A percentile compares a stretch with the other conserved stretches of the same genome.
phyloP scores from a whole-genome alignment of 1,140 invertebrate genomes.

The Zaprionus taronus region DNA sequence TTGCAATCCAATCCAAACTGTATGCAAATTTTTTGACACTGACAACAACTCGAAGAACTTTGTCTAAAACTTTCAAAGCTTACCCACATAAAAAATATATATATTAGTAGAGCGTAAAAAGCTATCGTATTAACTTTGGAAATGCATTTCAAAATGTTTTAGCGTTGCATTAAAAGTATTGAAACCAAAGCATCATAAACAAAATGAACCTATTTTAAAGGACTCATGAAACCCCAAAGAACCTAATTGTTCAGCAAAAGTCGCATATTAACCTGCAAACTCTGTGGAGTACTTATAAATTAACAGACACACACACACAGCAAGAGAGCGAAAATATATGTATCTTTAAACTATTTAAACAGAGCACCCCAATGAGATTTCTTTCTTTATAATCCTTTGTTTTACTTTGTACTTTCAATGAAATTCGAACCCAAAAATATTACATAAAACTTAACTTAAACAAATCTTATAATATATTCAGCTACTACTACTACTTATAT shows the following conservation, averaged over 20 bases:
- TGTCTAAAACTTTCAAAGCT: slow-evolving; percentile 77
- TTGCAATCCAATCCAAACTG: slow-evolving; percentile 43
- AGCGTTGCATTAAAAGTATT: slow-evolving; percentile 67
- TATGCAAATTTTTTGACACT: slow-evolving; percentile 73
- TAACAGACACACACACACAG: slow-evolving; percentile 47
- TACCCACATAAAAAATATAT: slow-evolving; percentile 55
- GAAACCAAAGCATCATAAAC: slow-evolving; percentile 27
- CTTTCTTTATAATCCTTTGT: slow-evolving; percentile 4
- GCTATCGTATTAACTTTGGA: slow-evolving; percentile 74
- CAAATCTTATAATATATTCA: slow-evolving; percentile 65
- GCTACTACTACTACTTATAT: slow-evolving; percentile 54
- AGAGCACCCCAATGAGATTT: slow-evolving; percentile 23
- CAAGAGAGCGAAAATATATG: slow-evolving; percentile 17
- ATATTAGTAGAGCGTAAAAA: slow-evolving; percentile 48
- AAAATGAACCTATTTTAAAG: slow-evolving; percentile 61
- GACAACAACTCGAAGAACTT: slow-evolving; percentile 52
- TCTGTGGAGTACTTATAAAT: slow-evolving; percentile 74
- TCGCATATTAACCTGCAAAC: slow-evolving; percentile 70
- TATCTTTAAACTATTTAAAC: slow-evolving; percentile 45
- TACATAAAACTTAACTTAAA: slow-evolving; percentile 48
- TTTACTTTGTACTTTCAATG: slow-evolving; percentile 16
- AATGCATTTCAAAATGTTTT: slow-evolving; percentile 82
- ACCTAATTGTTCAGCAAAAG: slow-evolving; percentile 47
- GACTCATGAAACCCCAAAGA: slow-evolving; percentile 44
- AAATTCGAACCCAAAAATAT: slow-evolving; percentile 35